Evolutionary conservation across 2,113 vertebrate genomes (phyloP).

Genomic region (Echinops telfairi): DNA sequence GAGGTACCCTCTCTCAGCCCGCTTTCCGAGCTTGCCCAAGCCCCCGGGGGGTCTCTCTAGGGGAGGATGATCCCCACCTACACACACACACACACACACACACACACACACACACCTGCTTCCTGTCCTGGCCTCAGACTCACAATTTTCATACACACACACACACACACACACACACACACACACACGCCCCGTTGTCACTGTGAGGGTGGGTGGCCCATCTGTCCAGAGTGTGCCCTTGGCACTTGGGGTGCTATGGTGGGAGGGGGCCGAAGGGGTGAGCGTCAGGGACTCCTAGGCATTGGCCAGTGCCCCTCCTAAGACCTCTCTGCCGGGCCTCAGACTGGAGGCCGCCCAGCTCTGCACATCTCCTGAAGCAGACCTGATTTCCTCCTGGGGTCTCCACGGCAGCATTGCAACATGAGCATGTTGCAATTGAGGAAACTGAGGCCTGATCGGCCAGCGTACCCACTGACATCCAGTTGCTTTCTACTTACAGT

Average conservation of each 20-base stretch:
- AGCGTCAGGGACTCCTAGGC: background rate
- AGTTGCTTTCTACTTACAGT: too few relatives aligned
- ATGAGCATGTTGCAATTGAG: constrained; percentile 34
- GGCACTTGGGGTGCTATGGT: background rate
- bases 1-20: background rate
- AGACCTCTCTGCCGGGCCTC: background rate
- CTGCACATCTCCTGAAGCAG: background rate
- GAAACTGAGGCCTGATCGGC: background rate
- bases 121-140: accelerated
- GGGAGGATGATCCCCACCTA: background rate
- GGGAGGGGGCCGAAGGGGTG: background rate
- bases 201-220: background rate
- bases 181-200: background rate
- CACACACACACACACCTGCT: too few relatives aligned
- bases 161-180: too few relatives aligned
- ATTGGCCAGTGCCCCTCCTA: background rate
- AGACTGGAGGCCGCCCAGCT: background rate
- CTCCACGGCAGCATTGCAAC: background rate
- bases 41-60: background rate
- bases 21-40: background rate
- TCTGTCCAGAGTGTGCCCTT: background rate
- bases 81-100: too few relatives aligned
- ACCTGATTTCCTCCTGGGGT: background rate
- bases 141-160: too few relatives aligned
- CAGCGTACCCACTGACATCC: too few relatives aligned